Evolutionary conservation across 2,888 invertebrate species (phyloP).

Genomic region (Idaea straminata): DNA sequence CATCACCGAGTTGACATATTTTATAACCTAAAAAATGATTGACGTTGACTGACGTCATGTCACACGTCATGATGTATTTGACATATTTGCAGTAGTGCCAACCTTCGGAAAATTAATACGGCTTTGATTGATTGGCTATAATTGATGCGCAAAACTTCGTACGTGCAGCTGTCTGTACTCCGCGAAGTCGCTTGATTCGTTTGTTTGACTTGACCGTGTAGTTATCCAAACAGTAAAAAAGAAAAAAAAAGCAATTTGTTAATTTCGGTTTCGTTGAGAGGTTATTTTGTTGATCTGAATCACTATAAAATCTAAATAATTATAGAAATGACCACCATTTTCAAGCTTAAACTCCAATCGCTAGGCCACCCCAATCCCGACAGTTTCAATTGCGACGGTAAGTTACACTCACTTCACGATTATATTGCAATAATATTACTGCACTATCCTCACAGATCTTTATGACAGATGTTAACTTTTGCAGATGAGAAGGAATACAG

Average conservation of each 20-base stretch:
- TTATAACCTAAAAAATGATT: background rate
- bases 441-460: background rate
- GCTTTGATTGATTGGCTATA: no score
- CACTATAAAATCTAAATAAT: constrained; percentile 9
- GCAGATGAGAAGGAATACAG: constrained; percentile 90
- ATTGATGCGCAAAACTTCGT: no score
- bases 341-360: constrained; percentile 87
- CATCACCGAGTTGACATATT: background rate
- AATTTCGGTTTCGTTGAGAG: background rate
- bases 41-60: background rate
- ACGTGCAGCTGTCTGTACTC: no score
- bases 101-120: no score
- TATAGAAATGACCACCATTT: constrained; percentile 80
- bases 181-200: background rate
- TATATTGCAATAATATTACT: background rate
- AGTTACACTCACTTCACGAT: constrained; percentile 29
- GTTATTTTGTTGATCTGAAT: constrained; percentile 12
- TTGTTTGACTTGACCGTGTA: no score
- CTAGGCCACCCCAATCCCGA: constrained; percentile 88
- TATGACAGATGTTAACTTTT: constrained; percentile 29
- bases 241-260: background rate
- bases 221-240: background rate
- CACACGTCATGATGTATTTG: no score
- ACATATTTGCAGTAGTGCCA: no score
- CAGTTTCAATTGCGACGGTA: constrained; percentile 86